Percentiles rank a stretch among this genome's conserved stretches.
phyloP scores from a whole-genome alignment of 2,888 invertebrate species.

The Agrenia bidenticulata region DNA sequence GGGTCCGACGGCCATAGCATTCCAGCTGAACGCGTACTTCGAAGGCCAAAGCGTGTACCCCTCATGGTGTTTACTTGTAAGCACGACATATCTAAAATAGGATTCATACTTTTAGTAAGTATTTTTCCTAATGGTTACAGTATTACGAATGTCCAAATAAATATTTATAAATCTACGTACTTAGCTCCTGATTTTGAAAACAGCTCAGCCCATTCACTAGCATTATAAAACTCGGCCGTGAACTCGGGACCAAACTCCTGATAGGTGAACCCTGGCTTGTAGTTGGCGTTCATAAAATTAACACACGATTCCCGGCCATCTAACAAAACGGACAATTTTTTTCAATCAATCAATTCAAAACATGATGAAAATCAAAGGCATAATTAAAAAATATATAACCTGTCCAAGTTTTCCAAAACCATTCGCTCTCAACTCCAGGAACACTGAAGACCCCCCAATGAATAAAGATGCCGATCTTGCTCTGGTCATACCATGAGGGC shows the following conservation, averaged over 20 bases:
- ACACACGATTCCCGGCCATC: slow-evolving; percentile 45
- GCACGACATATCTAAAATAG: slow-evolving; percentile 58
- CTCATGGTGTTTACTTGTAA: slow-evolving; percentile 61
- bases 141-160: too few relatives aligned
- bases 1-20: slow-evolving; percentile 59
- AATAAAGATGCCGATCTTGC: slow-evolving; percentile 87
- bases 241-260: slow-evolving; percentile 88
- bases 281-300: slow-evolving; percentile 78
- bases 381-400: slow-evolving; percentile 55
- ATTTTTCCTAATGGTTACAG: too few relatives aligned
- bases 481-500: slow-evolving; percentile 85
- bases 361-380: too few relatives aligned
- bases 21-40: slow-evolving; percentile 59
- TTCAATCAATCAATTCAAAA: not conserved
- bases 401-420: slow-evolving; percentile 88
- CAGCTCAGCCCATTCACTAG: slow-evolving; percentile 78
- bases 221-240: slow-evolving; percentile 84
- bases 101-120: not conserved
- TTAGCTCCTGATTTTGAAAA: slow-evolving; percentile 83
- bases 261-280: slow-evolving; percentile 81
- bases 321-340: not conserved
- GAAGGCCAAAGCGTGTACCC: slow-evolving; percentile 60
- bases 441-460: slow-evolving; percentile 88
- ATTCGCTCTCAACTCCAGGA: slow-evolving; percentile 81
- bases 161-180: slow-evolving; percentile 58